A percentile compares a stretch with the other conserved stretches of the same genome.
These are phyloP conservation scores for Chrysolina oricalcia DNA, from an alignment of 2,888 invertebrate species.

Conservation along the genomic window DNA sequence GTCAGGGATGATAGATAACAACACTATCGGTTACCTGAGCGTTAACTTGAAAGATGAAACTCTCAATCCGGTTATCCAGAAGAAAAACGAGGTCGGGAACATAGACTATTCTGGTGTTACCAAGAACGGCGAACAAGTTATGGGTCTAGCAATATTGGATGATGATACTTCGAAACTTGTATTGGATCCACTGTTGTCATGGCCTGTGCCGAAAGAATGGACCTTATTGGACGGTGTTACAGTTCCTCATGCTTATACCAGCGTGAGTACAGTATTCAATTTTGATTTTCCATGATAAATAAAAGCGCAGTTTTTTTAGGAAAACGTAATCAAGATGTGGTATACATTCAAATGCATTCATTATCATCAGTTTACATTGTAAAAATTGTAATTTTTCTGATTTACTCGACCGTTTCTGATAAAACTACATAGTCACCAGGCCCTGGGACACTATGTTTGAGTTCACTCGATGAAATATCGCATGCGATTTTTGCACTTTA, in stretches of 20 bases:
- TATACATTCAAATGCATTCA: no score
- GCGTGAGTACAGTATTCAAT: conserved; percentile 67
- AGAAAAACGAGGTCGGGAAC: conserved; percentile 65
- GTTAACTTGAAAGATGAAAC: conserved; percentile 68
- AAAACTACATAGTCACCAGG: no score
- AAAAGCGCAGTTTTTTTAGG: no score
- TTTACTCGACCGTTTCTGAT: no score
- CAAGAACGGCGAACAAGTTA: conserved; percentile 76
- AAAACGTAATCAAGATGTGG: no score
- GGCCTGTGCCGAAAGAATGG: conserved; percentile 84
- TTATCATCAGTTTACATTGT: no score
- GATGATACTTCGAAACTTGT: conserved; percentile 63
- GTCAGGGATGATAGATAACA: conserved; percentile 56
- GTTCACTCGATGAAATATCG: no score
- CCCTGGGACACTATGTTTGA: no score
- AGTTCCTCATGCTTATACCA: conserved; percentile 86
- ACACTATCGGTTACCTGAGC: conserved; percentile 64
- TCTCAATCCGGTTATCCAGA: conserved; percentile 56
- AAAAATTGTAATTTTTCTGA: no score
- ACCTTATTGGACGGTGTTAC: conserved; percentile 83
- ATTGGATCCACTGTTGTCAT: conserved; percentile 72
- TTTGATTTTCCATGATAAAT: background rate
- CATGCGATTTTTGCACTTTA: no score
- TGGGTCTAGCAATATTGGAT: conserved; percentile 77
- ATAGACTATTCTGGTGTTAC: conserved; percentile 67